Percentiles rank a stretch among this genome's conserved stretches.
phyloP scores from a whole-genome alignment of 2,113 vertebrate genomes.

The Ranitomeya variabilis region DNA sequence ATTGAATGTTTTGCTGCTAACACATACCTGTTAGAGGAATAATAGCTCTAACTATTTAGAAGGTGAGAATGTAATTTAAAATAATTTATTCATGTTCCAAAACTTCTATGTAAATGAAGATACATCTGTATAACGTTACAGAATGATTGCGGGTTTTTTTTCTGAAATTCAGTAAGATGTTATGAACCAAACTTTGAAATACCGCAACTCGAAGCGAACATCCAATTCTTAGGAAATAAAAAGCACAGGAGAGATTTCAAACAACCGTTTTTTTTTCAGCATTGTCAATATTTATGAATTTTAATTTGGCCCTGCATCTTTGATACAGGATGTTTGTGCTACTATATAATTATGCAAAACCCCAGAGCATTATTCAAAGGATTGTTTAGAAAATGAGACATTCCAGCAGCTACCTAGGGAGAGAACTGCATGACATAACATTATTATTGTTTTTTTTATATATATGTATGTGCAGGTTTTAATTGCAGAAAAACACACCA shows the following conservation, averaged over 20 bases:
- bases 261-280: slow-evolving; percentile 41
- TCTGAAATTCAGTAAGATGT: neutral
- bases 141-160: neutral
- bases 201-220: neutral
- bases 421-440: slow-evolving; percentile 53
- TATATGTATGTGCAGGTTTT: slow-evolving; percentile 37
- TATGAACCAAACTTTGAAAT: slow-evolving; percentile 9
- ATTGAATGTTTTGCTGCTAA: neutral
- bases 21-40: neutral
- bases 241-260: slow-evolving; percentile 41
- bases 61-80: neutral
- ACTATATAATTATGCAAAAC: slow-evolving; percentile 58
- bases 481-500: slow-evolving; percentile 50
- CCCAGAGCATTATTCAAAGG: slow-evolving; percentile 58
- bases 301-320: slow-evolving; percentile 53
- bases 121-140: neutral
- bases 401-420: slow-evolving; percentile 58
- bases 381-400: slow-evolving; percentile 56
- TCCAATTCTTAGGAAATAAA: slow-evolving; percentile 37
- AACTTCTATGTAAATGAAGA: slow-evolving; percentile 2
- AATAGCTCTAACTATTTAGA: neutral
- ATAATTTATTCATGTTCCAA: neutral
- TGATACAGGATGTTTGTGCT: slow-evolving; percentile 57
- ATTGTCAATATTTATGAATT: slow-evolving; percentile 60
- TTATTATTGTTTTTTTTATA: slow-evolving; percentile 51